A percentile compares a stretch with the other conserved stretches of the same genome.
Conservation (phyloP, 2,113 vertebrate genomes). For the Heptranchias perlo region DNA sequence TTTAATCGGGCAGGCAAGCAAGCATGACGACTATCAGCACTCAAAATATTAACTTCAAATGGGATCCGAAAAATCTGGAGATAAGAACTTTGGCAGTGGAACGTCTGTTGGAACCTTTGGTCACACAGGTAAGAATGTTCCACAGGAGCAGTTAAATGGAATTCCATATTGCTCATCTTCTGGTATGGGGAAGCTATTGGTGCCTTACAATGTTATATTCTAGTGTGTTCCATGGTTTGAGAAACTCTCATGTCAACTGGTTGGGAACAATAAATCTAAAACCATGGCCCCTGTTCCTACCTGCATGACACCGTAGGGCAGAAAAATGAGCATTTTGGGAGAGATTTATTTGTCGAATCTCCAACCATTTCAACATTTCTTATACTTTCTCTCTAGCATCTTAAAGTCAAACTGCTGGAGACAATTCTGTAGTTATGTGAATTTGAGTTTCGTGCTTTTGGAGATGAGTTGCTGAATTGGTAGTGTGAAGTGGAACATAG, state of each 20-base stretch:
- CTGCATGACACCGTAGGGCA: neutral
- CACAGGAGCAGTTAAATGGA: neutral
- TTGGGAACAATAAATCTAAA: neutral
- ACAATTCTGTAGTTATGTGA: neutral
- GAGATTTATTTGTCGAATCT: neutral
- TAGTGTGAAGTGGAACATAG: neutral
- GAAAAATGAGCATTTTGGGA: neutral
- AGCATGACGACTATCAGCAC: constrained; percentile 84
- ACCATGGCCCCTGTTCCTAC: neutral
- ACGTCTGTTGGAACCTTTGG: constrained; percentile 86
- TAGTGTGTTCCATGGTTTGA: no score
- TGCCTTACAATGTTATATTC: neutral
- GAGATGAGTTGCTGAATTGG: neutral
- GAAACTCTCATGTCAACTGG: neutral
- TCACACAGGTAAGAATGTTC: constrained; percentile 77
- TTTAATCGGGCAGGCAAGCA: constrained; percentile 43
- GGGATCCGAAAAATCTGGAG: constrained; percentile 97
- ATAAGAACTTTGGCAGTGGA: constrained; percentile 95
- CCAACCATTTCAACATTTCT: neutral
- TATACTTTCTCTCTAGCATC: neutral
- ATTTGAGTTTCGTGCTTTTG: neutral
- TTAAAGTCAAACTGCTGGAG: no score
- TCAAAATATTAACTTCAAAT: constrained; percentile 94
- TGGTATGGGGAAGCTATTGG: neutral
- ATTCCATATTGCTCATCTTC: neutral